phyloP scores from a whole-genome alignment of 2,113 vertebrate genomes.

The Saccopteryx leptura region DNA sequence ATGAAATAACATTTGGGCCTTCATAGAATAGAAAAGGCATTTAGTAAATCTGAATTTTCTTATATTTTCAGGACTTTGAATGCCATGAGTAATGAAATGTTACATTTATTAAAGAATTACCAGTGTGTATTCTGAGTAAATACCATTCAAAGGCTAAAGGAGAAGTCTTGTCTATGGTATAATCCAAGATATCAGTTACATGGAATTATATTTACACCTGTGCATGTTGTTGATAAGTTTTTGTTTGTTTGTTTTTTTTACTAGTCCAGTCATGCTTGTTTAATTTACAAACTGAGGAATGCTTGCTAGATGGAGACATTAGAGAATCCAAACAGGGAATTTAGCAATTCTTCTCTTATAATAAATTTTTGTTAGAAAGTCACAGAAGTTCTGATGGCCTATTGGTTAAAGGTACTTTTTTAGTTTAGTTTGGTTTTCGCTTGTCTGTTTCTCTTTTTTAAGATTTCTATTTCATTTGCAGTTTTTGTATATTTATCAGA shows the following conservation, averaged over 20 bases:
- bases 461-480: slow-evolving; percentile 37
- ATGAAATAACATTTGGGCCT: slow-evolving; percentile 44
- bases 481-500: slow-evolving; percentile 54
- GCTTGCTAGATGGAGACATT: neutral
- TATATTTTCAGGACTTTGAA: slow-evolving; percentile 47
- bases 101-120: slow-evolving; percentile 48
- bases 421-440: slow-evolving; percentile 50
- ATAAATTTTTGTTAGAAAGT: slow-evolving; percentile 42
- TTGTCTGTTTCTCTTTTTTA: slow-evolving; percentile 2
- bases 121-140: slow-evolving; percentile 42
- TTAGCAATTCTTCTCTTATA: neutral
- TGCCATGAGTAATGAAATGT: slow-evolving; percentile 47
- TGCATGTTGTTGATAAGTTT: slow-evolving; percentile 35
- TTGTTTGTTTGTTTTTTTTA: neutral
- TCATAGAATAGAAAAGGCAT: slow-evolving; percentile 42
- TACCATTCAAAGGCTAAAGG: slow-evolving; percentile 52
- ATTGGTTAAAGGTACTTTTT: neutral
- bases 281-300: neutral
- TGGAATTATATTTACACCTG: neutral
- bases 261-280: slow-evolving; percentile 2
- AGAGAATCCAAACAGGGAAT: neutral
- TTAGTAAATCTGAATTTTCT: slow-evolving; percentile 53
- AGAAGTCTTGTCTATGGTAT: neutral
- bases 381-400: slow-evolving; percentile 34
- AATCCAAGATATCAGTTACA: slow-evolving; percentile 28